phyloP scores from a whole-genome alignment of 2,797 vertebrate species.

The Leucoraja ocellata region DNA sequence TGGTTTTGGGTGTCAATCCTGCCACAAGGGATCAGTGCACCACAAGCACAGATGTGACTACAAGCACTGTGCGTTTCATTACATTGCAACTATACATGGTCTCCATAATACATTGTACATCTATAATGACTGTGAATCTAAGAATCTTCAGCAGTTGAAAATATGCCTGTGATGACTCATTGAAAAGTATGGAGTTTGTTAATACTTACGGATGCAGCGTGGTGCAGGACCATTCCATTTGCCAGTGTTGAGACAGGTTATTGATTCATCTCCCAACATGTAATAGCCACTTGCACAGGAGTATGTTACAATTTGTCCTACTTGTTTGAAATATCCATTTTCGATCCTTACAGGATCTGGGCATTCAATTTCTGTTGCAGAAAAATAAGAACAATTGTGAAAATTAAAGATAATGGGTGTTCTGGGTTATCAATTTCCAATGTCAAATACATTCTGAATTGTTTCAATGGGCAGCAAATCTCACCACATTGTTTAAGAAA shows the following conservation, averaged over 20 bases:
- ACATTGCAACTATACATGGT: not conserved
- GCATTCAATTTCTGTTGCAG: not conserved
- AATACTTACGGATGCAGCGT: not conserved
- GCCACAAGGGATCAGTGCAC: not conserved
- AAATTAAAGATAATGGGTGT: too few relatives aligned
- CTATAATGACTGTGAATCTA: not conserved
- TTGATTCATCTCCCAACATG: not conserved
- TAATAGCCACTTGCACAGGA: not conserved
- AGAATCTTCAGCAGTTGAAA: not conserved
- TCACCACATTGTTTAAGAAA: too few relatives aligned
- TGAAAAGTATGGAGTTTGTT: not conserved
- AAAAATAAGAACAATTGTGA: not conserved
- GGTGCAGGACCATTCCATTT: not conserved
- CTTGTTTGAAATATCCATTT: not conserved
- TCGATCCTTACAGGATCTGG: not conserved
- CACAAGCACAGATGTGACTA: not conserved
- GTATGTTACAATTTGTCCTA: not conserved
- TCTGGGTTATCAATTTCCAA: too few relatives aligned
- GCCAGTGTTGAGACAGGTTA: not conserved
- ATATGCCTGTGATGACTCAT: not conserved
- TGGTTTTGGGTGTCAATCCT: not conserved
- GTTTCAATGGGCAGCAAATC: too few relatives aligned
- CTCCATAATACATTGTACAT: not conserved
- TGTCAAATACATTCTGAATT: too few relatives aligned
- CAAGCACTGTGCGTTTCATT: not conserved